Conservation (phyloP, 2,888 invertebrate species). For the Drosophila mimica region DNA sequence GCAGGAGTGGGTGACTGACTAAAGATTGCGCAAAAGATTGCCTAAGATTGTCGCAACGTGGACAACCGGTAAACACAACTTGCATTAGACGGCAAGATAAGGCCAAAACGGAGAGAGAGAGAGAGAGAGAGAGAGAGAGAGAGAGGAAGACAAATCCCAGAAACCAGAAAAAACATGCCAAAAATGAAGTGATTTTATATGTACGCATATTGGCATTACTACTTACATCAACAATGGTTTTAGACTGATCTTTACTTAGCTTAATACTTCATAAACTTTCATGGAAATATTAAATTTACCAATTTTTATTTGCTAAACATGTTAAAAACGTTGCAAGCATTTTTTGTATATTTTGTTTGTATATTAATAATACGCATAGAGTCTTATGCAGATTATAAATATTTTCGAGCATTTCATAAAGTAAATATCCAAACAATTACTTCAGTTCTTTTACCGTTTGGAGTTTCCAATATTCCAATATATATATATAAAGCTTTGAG, state of each 20-base stretch:
- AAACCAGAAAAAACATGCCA: neutral
- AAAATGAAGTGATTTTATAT: slow-evolving; percentile 5
- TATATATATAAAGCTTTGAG: neutral
- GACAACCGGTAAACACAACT: slow-evolving; percentile 2
- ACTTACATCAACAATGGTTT: neutral
- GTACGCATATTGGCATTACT: neutral
- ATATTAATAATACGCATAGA: neutral
- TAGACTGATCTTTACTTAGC: neutral
- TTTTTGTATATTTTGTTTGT: neutral
- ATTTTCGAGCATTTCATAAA: neutral
- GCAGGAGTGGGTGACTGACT: slow-evolving; percentile 20
- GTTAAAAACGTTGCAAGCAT: neutral
- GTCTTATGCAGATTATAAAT: neutral
- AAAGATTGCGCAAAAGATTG: slow-evolving; percentile 7
- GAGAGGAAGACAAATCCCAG: neutral
- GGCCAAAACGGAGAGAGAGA: neutral
- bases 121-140: too few relatives aligned
- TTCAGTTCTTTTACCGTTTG: neutral
- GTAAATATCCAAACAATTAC: neutral
- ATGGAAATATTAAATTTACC: neutral
- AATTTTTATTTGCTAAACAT: neutral
- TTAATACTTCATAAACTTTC: neutral
- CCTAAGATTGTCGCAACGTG: slow-evolving; percentile 4
- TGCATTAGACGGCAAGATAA: slow-evolving; percentile 3
- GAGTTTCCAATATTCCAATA: too few relatives aligned